Evolutionary conservation across 2,888 invertebrate species (phyloP), one percentile per base, ranked within the genome.

Genomic region (Cistogaster globosa): DNA sequence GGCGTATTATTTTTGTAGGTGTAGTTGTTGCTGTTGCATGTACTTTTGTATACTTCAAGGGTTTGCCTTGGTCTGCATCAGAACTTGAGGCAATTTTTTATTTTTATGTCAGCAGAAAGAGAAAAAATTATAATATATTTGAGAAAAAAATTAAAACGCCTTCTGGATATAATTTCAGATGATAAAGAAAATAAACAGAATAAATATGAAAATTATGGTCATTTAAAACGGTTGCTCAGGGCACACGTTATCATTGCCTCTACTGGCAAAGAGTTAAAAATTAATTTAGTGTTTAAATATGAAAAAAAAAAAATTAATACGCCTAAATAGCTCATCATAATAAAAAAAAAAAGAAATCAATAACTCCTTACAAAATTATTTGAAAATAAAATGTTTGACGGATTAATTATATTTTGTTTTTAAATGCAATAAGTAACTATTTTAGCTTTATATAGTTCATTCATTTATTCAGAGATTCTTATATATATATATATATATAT

Each of bases 81-180:
- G 18, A 7, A 53, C 80, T 80, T 72, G 80, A 84, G 67, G 84
- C 76, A 72, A 71, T 65, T 81, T 81, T 36, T 69, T 62, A 69
- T 69, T 68, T 81, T 16, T 63, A 48, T 81, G 42, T 57, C 63
- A 60, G 51, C 58, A 53, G 53, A 36, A 22, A 80, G 20, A 60
- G 12, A 5, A 42, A 76, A 77, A 68, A 18, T 55, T 42, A 5
- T 32, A 42, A 18, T 26, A 71, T 72, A 58, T 58, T 57, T 38
- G 38, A 4, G 22, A 72, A 26, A 18, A 58, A 11, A 14, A 36
- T 4, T 14, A 45, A 42, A 53, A 18, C 36, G 8, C 67, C 81
- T 45, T 48, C 45, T 36, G 48, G 81, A 42, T 65, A 58, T 75
- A 68, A 62, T 68, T 68, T 68, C 16, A 60, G 51, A 58, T 53